Percentiles rank a stretch among this genome's conserved stretches.
Conservation (phyloP, 64 coral and sea anemone species). For the Dendrophyllia cribrosa region DNA sequence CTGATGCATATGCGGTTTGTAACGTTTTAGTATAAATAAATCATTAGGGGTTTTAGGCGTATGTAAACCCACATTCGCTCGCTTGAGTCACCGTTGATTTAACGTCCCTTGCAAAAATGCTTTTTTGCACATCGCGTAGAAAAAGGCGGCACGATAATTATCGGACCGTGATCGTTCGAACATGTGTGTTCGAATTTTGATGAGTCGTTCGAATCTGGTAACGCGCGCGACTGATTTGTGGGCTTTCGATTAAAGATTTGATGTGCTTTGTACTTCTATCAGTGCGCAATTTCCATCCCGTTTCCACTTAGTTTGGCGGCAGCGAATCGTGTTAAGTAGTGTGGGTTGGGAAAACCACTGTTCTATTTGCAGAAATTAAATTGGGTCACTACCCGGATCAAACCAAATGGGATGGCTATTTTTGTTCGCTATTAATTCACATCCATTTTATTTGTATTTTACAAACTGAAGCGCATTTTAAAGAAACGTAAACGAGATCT, state of each 20-base stretch:
- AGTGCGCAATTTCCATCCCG: background rate
- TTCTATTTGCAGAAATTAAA: constrained; percentile 50
- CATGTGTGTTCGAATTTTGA: constrained; percentile 17
- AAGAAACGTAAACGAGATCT: constrained; percentile 55
- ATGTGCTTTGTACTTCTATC: background rate
- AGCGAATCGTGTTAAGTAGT: background rate
- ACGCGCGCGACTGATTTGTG: background rate
- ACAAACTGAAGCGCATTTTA: constrained; percentile 34
- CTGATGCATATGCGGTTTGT: constrained; percentile 99
- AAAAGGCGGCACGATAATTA: background rate
- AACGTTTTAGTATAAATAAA: constrained; percentile 97
- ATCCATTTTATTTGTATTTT: constrained; percentile 64
- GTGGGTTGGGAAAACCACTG: background rate
- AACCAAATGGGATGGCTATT: constrained; percentile 31
- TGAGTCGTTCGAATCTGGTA: constrained; percentile 25
- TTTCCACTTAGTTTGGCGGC: constrained; percentile 10
- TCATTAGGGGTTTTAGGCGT: constrained; percentile 83
- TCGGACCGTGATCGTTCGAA: constrained; percentile 28
- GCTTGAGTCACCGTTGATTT: constrained; percentile 54
- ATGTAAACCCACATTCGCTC: constrained; percentile 49
- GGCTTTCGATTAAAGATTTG: constrained; percentile 11
- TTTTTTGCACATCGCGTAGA: background rate
- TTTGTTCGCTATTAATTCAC: constrained; percentile 53
- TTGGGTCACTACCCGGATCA: constrained; percentile 28
- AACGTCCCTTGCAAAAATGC: constrained; percentile 43